These are phyloP conservation scores for Chionodraco myersi DNA, from an alignment of 2,113 vertebrate species.

Conservation along the genomic window DNA sequence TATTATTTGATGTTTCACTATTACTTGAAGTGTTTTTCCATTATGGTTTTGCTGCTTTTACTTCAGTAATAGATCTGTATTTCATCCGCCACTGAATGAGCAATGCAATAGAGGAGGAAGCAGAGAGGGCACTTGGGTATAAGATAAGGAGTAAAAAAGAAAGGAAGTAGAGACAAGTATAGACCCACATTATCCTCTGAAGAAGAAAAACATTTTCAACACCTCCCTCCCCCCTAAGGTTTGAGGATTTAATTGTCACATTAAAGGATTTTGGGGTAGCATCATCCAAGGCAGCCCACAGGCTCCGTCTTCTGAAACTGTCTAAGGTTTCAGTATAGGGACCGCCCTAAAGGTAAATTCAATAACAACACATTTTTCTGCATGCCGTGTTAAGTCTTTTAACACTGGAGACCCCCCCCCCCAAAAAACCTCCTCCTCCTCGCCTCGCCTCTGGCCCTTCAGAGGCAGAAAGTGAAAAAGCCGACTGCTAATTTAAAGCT, in stretches of 20 bases:
- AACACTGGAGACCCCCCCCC: slow-evolving; percentile 25
- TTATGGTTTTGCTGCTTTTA: background rate
- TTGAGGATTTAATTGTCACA: slow-evolving; percentile 48
- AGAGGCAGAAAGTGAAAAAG: slow-evolving; percentile 73
- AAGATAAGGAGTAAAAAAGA: background rate
- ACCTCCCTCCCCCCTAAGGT: background rate
- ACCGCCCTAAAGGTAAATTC: slow-evolving; percentile 62
- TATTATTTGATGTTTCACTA: background rate
- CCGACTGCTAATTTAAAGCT: slow-evolving; percentile 74
- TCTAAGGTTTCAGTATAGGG: slow-evolving; percentile 54
- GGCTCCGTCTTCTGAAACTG: slow-evolving; percentile 48
- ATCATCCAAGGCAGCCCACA: slow-evolving; percentile 37
- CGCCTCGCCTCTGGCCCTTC: slow-evolving; percentile 50
- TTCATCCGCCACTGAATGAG: background rate
- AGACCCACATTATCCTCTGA: background rate
- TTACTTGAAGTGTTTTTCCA: background rate
- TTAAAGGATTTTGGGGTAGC: slow-evolving; percentile 53
- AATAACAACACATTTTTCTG: slow-evolving; percentile 63
- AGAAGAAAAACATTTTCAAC: background rate
- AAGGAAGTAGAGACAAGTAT: background rate
- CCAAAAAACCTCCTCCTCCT: background rate
- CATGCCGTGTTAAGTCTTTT: slow-evolving; percentile 51
- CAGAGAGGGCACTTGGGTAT: background rate
- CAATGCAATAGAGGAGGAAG: background rate
- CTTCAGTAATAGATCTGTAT: background rate